These are phyloP conservation scores for Catocala nupta DNA, from an alignment of 2,888 invertebrate species.

Conservation along the genomic window DNA sequence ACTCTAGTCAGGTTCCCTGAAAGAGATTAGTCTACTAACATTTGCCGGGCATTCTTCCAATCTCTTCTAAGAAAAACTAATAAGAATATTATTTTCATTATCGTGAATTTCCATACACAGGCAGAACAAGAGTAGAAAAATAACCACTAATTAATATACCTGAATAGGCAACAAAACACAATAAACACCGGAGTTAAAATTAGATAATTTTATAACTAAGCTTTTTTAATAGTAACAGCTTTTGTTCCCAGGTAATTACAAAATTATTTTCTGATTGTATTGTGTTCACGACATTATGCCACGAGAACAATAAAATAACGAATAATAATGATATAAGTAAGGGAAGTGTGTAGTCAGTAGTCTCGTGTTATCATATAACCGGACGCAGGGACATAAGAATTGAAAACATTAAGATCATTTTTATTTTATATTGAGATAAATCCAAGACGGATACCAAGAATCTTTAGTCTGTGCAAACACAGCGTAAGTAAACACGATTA, in stretches of 20 bases:
- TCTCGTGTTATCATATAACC: constrained; percentile 20
- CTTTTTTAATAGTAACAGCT: no score
- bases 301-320: constrained; percentile 11
- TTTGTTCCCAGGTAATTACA: no score
- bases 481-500: constrained; percentile 35
- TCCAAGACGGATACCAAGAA: constrained; percentile 19
- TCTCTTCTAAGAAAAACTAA: constrained; percentile 3
- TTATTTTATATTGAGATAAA: constrained; percentile 18
- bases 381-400: constrained; percentile 13
- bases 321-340: constrained; percentile 22
- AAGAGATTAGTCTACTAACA: neutral
- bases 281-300: constrained; percentile 6
- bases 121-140: neutral
- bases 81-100: neutral
- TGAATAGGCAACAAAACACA: no score
- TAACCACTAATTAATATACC: neutral
- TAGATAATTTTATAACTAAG: no score
- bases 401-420: neutral
- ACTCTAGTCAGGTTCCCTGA: neutral
- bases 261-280: no score
- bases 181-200: no score
- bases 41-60: neutral
- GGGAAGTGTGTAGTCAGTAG: neutral
- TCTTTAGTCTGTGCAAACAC: constrained; percentile 18
- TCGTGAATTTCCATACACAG: neutral